phyloP scores from a whole-genome alignment of 2,888 invertebrate species.

The Stenodera caucasica region DNA sequence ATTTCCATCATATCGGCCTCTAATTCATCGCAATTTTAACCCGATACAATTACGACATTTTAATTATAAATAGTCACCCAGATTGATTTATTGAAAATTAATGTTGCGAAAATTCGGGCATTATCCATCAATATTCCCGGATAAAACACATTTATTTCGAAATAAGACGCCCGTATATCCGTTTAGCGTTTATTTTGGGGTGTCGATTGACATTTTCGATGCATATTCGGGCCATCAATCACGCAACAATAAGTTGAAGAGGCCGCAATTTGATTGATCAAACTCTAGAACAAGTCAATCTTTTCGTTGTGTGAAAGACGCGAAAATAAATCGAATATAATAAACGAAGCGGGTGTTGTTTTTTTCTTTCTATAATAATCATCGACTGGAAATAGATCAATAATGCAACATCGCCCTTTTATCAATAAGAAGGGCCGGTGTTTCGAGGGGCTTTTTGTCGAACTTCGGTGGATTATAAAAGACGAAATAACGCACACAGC shows the following conservation, averaged over 20 bases:
- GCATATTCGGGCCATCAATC: conserved; percentile 1
- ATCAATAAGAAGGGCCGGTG: background rate
- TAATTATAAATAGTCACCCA: background rate
- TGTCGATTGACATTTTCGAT: conserved; percentile 6
- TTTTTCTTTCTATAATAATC: background rate
- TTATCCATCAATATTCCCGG: background rate
- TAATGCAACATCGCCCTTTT: background rate
- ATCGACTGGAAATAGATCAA: background rate
- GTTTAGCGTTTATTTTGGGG: background rate
- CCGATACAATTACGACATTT: no score
- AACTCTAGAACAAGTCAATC: background rate
- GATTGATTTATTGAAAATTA: background rate
- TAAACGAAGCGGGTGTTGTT: background rate
- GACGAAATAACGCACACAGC: no score
- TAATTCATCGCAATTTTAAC: no score
- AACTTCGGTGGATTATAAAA: no score
- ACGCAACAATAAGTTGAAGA: background rate
- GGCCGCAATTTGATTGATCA: conserved; percentile 2
- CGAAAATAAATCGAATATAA: background rate
- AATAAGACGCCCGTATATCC: background rate
- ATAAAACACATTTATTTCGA: background rate
- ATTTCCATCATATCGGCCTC: no score
- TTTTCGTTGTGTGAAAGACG: background rate
- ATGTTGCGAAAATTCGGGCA: background rate
- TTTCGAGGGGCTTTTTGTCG: no score